Conservation (phyloP, 1,140 invertebrate genomes). For the Caenorhabditis brenneri region DNA sequence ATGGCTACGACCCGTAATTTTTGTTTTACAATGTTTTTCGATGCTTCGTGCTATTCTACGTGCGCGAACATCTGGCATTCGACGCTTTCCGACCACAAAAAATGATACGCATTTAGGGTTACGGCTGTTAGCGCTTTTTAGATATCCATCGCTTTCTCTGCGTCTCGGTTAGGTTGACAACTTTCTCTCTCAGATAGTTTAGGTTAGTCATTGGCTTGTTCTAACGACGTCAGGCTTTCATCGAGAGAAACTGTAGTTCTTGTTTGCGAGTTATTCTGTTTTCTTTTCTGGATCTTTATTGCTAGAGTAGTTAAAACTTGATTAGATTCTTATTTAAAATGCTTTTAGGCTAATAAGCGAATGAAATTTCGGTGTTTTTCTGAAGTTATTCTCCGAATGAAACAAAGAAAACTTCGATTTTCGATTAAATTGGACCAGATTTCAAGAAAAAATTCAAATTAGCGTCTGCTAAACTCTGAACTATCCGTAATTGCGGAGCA, state of each 20-base stretch:
- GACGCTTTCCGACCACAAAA: not conserved
- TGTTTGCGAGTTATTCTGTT: not conserved
- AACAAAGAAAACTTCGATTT: too few relatives aligned
- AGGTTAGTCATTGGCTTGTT: not conserved
- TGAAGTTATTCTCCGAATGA: too few relatives aligned
- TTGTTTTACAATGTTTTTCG: not conserved
- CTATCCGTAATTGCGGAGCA: too few relatives aligned
- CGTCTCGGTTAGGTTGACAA: not conserved
- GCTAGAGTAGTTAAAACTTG: too few relatives aligned
- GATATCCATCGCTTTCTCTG: not conserved
- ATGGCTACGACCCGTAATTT: not conserved
- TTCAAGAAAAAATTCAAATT: too few relatives aligned
- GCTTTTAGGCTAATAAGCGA: too few relatives aligned
- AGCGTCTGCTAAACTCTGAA: too few relatives aligned
- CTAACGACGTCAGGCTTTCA: not conserved
- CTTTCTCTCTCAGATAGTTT: not conserved
- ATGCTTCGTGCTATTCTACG: not conserved
- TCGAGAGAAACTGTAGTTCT: not conserved
- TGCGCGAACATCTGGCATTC: not conserved
- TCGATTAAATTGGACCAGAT: too few relatives aligned
- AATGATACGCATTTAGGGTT: conserved; percentile 17
- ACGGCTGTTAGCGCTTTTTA: not conserved
- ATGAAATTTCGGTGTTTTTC: too few relatives aligned
- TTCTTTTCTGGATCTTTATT: not conserved
- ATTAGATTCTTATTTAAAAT: too few relatives aligned